A percentile compares a stretch with the other conserved stretches of the same genome.
phyloP scores from a whole-genome alignment of 2,888 invertebrate species.

The Eristalis pertinax region DNA sequence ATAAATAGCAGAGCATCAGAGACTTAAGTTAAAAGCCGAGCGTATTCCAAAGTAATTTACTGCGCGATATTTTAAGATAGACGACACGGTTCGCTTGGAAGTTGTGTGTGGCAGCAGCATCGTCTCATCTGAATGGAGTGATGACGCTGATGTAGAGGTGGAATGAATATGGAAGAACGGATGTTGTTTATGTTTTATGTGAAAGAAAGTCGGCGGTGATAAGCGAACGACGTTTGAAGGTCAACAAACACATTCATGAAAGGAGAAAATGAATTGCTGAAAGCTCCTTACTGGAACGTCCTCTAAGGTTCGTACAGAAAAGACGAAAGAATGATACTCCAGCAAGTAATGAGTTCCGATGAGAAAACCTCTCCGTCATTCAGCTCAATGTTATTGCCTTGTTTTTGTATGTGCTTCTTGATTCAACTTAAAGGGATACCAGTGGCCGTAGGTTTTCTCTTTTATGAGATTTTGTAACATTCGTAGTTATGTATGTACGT shows the following conservation, averaged over 20 bases:
- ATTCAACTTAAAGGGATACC: not conserved
- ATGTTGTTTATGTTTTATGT: slow-evolving; percentile 52
- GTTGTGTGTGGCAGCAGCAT: not conserved
- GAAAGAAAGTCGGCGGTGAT: slow-evolving; percentile 43
- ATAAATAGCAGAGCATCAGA: slow-evolving; percentile 46
- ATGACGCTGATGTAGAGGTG: slow-evolving; percentile 16
- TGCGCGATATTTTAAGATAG: slow-evolving; percentile 46
- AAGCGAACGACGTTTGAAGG: slow-evolving; percentile 54
- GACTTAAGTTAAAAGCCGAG: slow-evolving; percentile 46
- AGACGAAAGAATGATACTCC: slow-evolving; percentile 12
- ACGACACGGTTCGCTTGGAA: slow-evolving; percentile 7
- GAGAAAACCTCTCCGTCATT: slow-evolving; percentile 25
- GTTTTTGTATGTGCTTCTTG: not conserved
- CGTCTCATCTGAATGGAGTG: slow-evolving; percentile 22
- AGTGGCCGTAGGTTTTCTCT: not conserved
- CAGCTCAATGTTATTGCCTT: slow-evolving; percentile 20
- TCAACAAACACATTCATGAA: slow-evolving; percentile 48
- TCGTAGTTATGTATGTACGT: not conserved
- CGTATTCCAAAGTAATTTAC: slow-evolving; percentile 49
- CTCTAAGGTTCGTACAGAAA: not conserved
- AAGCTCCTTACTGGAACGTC: slow-evolving; percentile 17
- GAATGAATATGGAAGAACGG: slow-evolving; percentile 1
- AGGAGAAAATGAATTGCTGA: slow-evolving; percentile 42
- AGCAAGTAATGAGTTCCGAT: slow-evolving; percentile 41
- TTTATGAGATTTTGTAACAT: not conserved